Percentiles rank a stretch among this genome's conserved stretches.
Conservation (phyloP, 1,140 invertebrate genomes). For the Akabosia matsudoensis region DNA sequence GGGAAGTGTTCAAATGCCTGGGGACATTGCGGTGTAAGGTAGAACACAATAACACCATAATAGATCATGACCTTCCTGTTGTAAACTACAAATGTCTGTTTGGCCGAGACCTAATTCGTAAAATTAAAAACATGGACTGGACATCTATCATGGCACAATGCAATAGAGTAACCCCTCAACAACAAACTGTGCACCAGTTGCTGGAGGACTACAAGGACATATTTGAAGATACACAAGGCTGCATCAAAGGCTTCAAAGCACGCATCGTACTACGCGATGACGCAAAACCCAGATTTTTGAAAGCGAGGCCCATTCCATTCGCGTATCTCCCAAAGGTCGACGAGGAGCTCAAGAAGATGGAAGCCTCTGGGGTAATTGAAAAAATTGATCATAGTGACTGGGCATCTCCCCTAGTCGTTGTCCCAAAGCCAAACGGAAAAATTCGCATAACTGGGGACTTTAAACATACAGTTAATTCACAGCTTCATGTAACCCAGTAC, state of each 20-base stretch:
- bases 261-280: neutral
- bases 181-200: neutral
- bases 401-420: neutral
- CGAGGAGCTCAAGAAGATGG: conserved; percentile 44
- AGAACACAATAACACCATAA: neutral
- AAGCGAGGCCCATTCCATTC: conserved; percentile 45
- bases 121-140: conserved; percentile 13
- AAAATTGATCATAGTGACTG: neutral
- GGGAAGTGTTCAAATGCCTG: neutral
- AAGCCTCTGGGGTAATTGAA: neutral
- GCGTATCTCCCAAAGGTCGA: conserved; percentile 44
- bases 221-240: neutral
- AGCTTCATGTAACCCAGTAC: neutral
- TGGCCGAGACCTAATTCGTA: conserved; percentile 9
- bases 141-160: neutral
- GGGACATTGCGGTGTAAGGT: neutral
- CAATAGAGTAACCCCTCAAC: neutral
- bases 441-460: neutral
- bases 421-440: neutral
- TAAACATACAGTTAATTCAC: neutral
- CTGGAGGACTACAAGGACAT: conserved; percentile 30
- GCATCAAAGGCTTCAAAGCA: conserved; percentile 4
- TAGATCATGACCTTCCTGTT: neutral
- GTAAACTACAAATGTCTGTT: neutral
- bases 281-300: neutral